A percentile compares a stretch with the other conserved stretches of the same genome.
These are phyloP conservation scores for Schizothorax lantsangensis DNA, from an alignment of 2,797 vertebrate species.

Conservation along the genomic window DNA sequence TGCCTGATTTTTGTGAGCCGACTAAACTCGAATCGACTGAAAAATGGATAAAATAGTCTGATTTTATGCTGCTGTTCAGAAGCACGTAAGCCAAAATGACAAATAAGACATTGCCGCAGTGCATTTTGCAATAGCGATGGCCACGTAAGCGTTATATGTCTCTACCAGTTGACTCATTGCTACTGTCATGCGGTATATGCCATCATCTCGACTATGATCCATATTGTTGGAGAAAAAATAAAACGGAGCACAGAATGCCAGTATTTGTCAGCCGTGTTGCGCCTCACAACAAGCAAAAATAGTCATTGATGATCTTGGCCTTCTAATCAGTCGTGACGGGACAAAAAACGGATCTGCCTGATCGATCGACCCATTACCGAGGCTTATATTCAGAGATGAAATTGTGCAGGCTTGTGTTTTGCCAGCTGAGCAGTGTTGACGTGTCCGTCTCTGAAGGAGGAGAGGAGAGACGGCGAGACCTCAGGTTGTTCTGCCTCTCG, in stretches of 20 bases:
- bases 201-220: not conserved
- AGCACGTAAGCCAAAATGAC: constrained; percentile 29
- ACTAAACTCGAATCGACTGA: constrained; percentile 44
- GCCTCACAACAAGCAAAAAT: constrained; percentile 38
- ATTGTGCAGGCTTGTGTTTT: constrained; percentile 28
- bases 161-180: constrained; percentile 15
- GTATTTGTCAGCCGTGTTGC: not conserved
- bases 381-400: constrained; percentile 37
- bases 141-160: not conserved
- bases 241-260: constrained; percentile 33
- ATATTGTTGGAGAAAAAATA: constrained; percentile 17
- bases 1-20: constrained; percentile 8
- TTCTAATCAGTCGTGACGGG: constrained; percentile 50
- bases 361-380: constrained; percentile 41
- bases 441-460: not conserved
- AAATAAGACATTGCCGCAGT: constrained; percentile 22
- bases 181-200: not conserved
- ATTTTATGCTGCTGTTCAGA: constrained; percentile 40
- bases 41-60: constrained; percentile 18
- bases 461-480: constrained; percentile 7
- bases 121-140: constrained; percentile 1
- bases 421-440: constrained; percentile 51
- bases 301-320: constrained; percentile 54
- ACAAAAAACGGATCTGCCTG: constrained; percentile 41
- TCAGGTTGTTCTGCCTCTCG: constrained; percentile 39